phyloP scores from a whole-genome alignment of 2,113 vertebrate genomes.

The Scytalopus superciliaris region DNA sequence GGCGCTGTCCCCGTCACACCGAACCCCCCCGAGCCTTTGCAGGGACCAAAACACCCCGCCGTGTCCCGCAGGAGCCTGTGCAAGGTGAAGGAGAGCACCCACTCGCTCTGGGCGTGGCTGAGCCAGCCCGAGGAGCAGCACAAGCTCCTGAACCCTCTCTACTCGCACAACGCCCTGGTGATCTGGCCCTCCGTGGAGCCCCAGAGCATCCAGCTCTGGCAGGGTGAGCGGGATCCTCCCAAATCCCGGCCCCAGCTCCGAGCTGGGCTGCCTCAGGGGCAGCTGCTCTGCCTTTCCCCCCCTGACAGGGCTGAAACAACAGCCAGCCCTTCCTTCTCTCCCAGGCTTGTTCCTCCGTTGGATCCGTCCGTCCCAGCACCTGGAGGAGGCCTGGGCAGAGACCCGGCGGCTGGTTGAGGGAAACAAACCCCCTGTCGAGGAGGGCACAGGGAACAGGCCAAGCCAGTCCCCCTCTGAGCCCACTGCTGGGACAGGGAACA shows the following conservation, averaged over 20 bases:
- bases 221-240: slow-evolving; percentile 63
- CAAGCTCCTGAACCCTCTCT: slow-evolving; percentile 77
- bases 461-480: background rate
- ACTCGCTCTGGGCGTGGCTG: slow-evolving; percentile 83
- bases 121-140: slow-evolving; percentile 59
- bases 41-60: fast-evolving
- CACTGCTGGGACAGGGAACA: fast-evolving
- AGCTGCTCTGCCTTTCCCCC: background rate
- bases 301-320: background rate
- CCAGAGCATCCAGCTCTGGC: slow-evolving; percentile 86
- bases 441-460: background rate
- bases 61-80: slow-evolving; percentile 69
- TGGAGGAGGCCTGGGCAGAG: slow-evolving; percentile 78
- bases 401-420: slow-evolving; percentile 68
- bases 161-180: slow-evolving; percentile 73
- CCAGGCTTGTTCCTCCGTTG: slow-evolving; percentile 85
- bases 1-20: background rate
- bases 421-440: fast-evolving
- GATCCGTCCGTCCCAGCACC: slow-evolving; percentile 69
- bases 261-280: background rate
- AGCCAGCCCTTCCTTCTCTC: background rate
- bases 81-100: slow-evolving; percentile 78
- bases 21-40: background rate
- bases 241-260: fast-evolving
- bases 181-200: slow-evolving; percentile 88